phyloP scores from a whole-genome alignment of 2,113 vertebrate species.

The Noctilio leporinus region DNA sequence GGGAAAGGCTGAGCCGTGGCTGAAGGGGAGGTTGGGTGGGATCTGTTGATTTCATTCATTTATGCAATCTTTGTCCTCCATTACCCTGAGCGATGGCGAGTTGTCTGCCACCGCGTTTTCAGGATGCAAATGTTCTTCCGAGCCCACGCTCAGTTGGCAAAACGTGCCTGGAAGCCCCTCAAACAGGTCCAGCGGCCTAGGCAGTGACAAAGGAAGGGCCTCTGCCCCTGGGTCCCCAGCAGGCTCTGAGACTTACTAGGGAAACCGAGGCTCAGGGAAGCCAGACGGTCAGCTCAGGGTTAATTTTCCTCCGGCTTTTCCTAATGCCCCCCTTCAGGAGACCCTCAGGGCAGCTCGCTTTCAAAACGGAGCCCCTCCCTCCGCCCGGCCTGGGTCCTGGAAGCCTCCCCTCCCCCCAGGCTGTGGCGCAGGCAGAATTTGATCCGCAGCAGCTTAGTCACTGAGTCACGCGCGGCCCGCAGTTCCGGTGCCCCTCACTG shows the following conservation, averaged over 20 bases:
- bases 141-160: background rate
- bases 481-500: background rate
- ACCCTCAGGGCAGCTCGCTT: background rate
- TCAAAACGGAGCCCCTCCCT: background rate
- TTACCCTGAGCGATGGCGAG: background rate
- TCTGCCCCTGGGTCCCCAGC: rapidly evolving
- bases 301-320: too few species aligned
- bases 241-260: background rate
- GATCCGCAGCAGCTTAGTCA: too few species aligned
- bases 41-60: background rate
- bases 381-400: background rate
- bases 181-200: background rate
- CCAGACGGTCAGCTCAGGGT: background rate
- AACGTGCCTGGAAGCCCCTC: background rate
- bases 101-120: background rate
- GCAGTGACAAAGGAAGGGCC: background rate
- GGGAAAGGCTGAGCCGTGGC: background rate
- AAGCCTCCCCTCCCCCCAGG: rapidly evolving
- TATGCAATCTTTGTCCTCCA: background rate
- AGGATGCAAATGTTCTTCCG: background rate
- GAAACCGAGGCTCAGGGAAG: background rate
- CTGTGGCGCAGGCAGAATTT: background rate
- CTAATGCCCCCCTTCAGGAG: background rate
- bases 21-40: background rate
- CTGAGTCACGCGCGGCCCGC: background rate